Evolutionary conservation across 1,140 invertebrate genomes (phyloP).

Genomic region (Drosophila quadrilineata): DNA sequence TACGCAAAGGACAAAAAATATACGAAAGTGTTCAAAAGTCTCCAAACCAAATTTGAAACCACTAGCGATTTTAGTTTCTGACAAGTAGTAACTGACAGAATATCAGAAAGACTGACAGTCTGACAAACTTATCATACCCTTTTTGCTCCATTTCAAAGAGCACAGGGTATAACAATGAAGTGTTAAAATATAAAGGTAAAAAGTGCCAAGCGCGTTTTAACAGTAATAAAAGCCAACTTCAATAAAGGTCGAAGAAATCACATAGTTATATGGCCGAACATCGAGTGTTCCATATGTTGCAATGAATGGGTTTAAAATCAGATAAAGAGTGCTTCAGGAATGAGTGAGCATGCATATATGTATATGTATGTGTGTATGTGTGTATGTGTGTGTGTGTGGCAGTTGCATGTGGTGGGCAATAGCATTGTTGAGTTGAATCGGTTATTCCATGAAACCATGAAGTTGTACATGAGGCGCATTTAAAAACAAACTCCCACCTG

Average conservation of each 20-base stretch:
- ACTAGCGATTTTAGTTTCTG: too few relatives aligned
- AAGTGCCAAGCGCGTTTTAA: constrained; percentile 15
- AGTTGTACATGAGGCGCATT: constrained; percentile 56
- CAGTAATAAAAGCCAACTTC: constrained; percentile 15
- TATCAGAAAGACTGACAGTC: too few relatives aligned
- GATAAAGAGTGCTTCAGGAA: constrained; percentile 42
- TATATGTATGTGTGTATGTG: constrained; percentile 9
- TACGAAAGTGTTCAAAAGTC: too few relatives aligned
- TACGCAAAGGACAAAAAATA: too few relatives aligned
- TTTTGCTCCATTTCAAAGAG: too few relatives aligned
- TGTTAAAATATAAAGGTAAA: constrained; percentile 8
- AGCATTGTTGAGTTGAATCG: constrained; percentile 75
- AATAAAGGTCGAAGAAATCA: constrained; percentile 44
- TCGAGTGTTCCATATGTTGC: constrained; percentile 50
- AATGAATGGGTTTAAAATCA: constrained; percentile 60
- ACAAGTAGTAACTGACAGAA: too few relatives aligned
- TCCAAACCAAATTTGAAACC: too few relatives aligned
- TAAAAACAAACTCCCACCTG: constrained; percentile 55
- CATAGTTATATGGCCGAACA: constrained; percentile 45
- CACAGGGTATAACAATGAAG: too few relatives aligned
- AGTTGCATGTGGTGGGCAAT: constrained; percentile 49
- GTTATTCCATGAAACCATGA: constrained; percentile 56
- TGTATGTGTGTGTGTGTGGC: constrained; percentile 25
- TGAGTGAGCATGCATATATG: too few relatives aligned
- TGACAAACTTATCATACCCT: too few relatives aligned